phyloP scores from a whole-genome alignment of 1,140 invertebrate genomes.

The Hypothenemus hampei region DNA sequence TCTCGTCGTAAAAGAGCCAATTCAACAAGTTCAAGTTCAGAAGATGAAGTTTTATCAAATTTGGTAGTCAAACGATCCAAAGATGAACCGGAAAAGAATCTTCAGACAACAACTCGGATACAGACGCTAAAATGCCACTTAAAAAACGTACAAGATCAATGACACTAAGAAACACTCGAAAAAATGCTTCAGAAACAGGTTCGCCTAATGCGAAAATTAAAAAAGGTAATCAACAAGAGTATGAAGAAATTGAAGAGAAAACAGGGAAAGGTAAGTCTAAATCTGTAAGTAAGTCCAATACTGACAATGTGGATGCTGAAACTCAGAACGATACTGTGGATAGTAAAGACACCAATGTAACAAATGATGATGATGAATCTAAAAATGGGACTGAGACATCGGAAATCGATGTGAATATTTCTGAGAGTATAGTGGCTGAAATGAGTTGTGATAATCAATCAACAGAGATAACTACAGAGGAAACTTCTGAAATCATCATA shows the following conservation, averaged over 20 bases:
- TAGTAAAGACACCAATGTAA: constrained; percentile 38
- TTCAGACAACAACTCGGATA: constrained; percentile 17
- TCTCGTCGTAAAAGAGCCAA: constrained; percentile 4
- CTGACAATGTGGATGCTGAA: constrained; percentile 35
- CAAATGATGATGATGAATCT: constrained; percentile 29
- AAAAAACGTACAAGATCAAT: constrained; percentile 18
- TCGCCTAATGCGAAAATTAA: background rate
- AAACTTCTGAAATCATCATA: constrained; percentile 5
- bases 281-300: constrained; percentile 42
- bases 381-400: constrained; percentile 20
- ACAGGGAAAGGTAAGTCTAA: constrained; percentile 45
- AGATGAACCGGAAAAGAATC: constrained; percentile 11
- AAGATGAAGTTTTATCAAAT: constrained; percentile 6
- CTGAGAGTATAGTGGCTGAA: constrained; percentile 15
- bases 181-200: background rate
- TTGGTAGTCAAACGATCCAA: background rate
- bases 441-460: constrained; percentile 9
- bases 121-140: constrained; percentile 18
- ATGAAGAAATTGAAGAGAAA: constrained; percentile 36
- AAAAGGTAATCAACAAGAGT: constrained; percentile 10
- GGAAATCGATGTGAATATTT: constrained; percentile 7
- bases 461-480: constrained; percentile 10
- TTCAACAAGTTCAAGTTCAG: constrained; percentile 18
- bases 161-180: background rate
- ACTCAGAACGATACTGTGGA: constrained; percentile 43